Evolutionary conservation across 2,888 invertebrate species (phyloP).

Genomic region (Sthenelais limicola): DNA sequence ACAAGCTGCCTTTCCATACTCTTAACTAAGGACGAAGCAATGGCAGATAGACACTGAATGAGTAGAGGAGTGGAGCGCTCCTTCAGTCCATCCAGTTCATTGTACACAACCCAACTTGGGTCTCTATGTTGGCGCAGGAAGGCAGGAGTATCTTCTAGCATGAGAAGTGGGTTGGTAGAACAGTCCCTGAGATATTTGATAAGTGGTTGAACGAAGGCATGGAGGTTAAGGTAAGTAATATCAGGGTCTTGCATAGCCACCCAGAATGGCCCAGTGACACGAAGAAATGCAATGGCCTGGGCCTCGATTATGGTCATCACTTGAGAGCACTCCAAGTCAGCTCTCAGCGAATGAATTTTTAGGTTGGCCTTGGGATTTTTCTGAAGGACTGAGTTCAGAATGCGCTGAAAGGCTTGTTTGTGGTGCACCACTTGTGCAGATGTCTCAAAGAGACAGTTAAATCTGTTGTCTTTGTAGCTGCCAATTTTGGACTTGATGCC

Average conservation of each 20-base stretch:
- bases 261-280: conserved; percentile 51
- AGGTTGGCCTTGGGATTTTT: conserved; percentile 41
- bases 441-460: conserved; percentile 50
- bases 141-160: conserved; percentile 2
- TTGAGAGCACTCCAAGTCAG: conserved; percentile 42
- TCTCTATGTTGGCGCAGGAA: neutral
- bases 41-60: neutral
- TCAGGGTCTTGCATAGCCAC: conserved; percentile 36
- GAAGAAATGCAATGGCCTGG: conserved; percentile 46
- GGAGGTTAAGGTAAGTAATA: conserved; percentile 46
- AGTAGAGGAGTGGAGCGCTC: neutral
- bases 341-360: conserved; percentile 44
- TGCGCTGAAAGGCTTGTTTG: conserved; percentile 41
- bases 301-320: conserved; percentile 44
- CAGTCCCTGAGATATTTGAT: neutral
- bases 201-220: conserved; percentile 13
- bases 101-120: neutral
- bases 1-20: conserved; percentile 47
- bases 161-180: neutral
- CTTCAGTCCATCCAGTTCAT: neutral
- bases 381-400: conserved; percentile 6
- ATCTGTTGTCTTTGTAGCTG: conserved; percentile 47
- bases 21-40: conserved; percentile 36
- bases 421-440: conserved; percentile 46
- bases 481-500: too few species aligned